Conservation (phyloP, 2,888 invertebrate genomes). For the Muschampia plurimacula region DNA sequence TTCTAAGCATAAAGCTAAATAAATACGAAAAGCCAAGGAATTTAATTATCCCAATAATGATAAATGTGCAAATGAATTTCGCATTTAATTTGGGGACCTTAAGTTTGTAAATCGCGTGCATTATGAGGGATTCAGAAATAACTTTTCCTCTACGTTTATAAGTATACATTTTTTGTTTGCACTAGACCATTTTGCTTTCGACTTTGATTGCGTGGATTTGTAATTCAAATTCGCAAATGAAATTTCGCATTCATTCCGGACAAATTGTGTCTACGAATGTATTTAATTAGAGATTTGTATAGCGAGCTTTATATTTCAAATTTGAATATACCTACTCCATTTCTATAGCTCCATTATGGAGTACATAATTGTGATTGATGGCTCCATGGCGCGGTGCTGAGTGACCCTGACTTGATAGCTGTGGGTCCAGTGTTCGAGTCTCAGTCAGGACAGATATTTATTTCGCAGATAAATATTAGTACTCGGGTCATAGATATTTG, state of each 20-base stretch:
- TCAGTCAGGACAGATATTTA: too few relatives aligned
- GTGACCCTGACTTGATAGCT: too few relatives aligned
- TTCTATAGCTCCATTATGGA: not conserved
- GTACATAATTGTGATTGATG: too few relatives aligned
- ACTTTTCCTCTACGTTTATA: slow-evolving; percentile 8
- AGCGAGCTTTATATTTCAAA: slow-evolving; percentile 6
- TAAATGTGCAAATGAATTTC: slow-evolving; percentile 23
- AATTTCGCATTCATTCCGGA: slow-evolving; percentile 19
- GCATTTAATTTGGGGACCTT: slow-evolving; percentile 14
- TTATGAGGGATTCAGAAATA: slow-evolving; percentile 5
- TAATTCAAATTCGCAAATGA: slow-evolving; percentile 25
- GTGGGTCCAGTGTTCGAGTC: too few relatives aligned
- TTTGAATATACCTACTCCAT: not conserved
- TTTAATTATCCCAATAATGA: slow-evolving; percentile 33
- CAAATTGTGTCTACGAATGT: slow-evolving; percentile 10
- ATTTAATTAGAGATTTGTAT: slow-evolving; percentile 25
- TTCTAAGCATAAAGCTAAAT: slow-evolving; percentile 21
- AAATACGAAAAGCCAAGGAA: slow-evolving; percentile 23
- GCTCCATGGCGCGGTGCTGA: too few relatives aligned
- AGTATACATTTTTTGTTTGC: slow-evolving; percentile 13
- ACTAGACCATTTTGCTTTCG: slow-evolving; percentile 17
- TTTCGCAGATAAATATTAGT: too few relatives aligned
- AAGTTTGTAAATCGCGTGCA: slow-evolving; percentile 20
- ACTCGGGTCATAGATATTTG: too few relatives aligned
- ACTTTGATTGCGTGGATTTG: slow-evolving; percentile 27